Evolutionary conservation across 2,797 vertebrate species (phyloP).

Genomic region (Danio tinwini): DNA sequence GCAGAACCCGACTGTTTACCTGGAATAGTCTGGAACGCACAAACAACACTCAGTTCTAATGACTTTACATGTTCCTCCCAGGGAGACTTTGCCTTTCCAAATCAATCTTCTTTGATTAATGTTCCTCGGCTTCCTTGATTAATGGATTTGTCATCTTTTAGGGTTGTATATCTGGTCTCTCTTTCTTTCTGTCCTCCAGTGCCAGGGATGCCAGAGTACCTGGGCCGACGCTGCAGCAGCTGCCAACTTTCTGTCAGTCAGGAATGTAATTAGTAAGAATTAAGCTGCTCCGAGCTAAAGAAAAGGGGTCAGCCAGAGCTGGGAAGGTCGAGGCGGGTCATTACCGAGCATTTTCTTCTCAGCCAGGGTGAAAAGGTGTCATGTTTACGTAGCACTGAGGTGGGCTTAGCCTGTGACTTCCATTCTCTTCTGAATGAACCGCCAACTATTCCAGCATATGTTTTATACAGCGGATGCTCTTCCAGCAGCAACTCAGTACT

Average conservation of each 20-base stretch:
- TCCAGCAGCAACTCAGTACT: too few species aligned
- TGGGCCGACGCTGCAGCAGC: constrained; percentile 70
- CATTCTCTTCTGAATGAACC: constrained; percentile 23
- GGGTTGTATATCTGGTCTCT: constrained; percentile 18
- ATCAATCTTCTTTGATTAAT: constrained; percentile 20
- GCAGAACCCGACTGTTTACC: constrained; percentile 6
- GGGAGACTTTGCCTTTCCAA: not conserved
- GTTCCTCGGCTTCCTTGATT: constrained; percentile 1
- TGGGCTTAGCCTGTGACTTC: constrained; percentile 57
- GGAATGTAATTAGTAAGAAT: constrained; percentile 97
- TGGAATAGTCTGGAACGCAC: not conserved
- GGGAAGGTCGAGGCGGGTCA: constrained; percentile 84
- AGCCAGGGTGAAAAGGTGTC: constrained; percentile 77
- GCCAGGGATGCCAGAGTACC: constrained; percentile 67
- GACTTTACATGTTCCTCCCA: constrained; percentile 5
- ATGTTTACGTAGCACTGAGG: constrained; percentile 71
- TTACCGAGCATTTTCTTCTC: constrained; percentile 75
- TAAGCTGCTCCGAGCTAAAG: constrained; percentile 85
- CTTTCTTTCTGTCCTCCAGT: constrained; percentile 15
- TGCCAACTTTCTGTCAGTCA: constrained; percentile 93
- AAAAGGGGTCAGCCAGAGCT: constrained; percentile 85
- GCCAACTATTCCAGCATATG: too few species aligned
- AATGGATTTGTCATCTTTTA: constrained; percentile 19
- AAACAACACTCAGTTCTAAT: constrained; percentile 12
- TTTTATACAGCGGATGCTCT: too few species aligned